phyloP scores from a whole-genome alignment of 2,888 invertebrate species.

The Drosophila algonquin region DNA sequence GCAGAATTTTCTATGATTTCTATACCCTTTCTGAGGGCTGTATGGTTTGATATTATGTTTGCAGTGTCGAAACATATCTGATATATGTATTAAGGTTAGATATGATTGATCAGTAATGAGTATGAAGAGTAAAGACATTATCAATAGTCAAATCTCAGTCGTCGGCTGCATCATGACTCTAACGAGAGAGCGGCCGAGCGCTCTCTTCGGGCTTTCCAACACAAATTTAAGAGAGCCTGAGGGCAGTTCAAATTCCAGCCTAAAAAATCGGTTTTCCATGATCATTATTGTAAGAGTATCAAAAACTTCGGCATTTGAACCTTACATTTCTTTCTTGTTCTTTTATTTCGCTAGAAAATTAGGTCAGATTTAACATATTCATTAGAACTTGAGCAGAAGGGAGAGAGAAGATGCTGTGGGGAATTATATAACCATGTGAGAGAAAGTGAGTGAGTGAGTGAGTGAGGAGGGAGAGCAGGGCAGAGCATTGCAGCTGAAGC shows the following conservation, averaged over 20 bases:
- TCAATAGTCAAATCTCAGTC: too few species aligned
- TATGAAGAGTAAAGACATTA: too few species aligned
- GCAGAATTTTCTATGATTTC: conserved; percentile 45
- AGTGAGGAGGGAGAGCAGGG: conserved; percentile 50
- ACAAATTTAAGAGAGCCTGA: too few species aligned
- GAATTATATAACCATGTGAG: conserved; percentile 19
- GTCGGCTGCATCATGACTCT: too few species aligned
- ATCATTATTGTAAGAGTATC: background rate
- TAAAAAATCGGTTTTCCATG: too few species aligned
- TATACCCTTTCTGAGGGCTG: background rate
- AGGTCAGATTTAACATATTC: conserved; percentile 79
- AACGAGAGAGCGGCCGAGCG: too few species aligned
- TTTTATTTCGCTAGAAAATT: conserved; percentile 55
- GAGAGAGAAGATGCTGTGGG: conserved; percentile 12
- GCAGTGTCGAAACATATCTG: too few species aligned
- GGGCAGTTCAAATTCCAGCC: too few species aligned
- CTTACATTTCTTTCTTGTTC: conserved; percentile 1
- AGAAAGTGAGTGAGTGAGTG: conserved; percentile 41
- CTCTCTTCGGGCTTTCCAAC: too few species aligned
- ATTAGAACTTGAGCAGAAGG: conserved; percentile 59
- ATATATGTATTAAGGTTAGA: too few species aligned
- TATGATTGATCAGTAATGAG: too few species aligned
- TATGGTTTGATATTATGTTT: too few species aligned
- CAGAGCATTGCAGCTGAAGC: conserved; percentile 21
- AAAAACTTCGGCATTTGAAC: background rate